Evolutionary conservation across 2,797 vertebrate genomes (phyloP).

Genomic region (Echeneis naucrates): DNA sequence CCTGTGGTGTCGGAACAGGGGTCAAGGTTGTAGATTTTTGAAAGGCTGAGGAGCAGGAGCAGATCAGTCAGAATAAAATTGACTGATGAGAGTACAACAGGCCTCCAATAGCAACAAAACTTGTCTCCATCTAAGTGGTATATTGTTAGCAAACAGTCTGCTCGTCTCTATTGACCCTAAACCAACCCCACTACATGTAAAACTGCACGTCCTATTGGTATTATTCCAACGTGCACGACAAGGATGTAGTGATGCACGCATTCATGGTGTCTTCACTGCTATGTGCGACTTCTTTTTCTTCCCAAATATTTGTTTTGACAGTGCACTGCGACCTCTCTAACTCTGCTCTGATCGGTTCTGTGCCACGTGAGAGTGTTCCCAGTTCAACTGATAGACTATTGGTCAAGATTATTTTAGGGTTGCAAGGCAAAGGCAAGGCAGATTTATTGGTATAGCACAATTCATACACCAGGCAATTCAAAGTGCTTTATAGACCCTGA

Average conservation of each 20-base stretch:
- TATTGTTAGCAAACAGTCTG: conserved; percentile 33
- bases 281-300: conserved; percentile 48
- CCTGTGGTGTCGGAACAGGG: background rate
- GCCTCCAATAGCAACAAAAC: background rate
- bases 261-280: conserved; percentile 47
- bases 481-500: too few relatives aligned
- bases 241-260: conserved; percentile 28
- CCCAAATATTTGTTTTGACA: conserved; percentile 76
- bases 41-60: background rate
- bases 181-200: background rate
- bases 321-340: conserved; percentile 44
- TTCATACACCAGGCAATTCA: too few relatives aligned
- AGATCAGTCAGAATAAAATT: background rate
- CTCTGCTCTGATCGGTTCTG: conserved; percentile 12
- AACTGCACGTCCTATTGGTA: conserved; percentile 35
- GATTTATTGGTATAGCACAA: too few relatives aligned
- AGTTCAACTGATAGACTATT: conserved; percentile 55
- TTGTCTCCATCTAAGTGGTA: background rate
- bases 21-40: background rate
- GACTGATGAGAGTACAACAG: background rate
- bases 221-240: conserved; percentile 12
- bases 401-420: background rate
- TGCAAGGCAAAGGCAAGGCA: too few relatives aligned
- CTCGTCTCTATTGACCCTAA: conserved; percentile 20
- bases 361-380: conserved; percentile 51